Base-by-base conservation (phyloP, 2,113 vertebrate genomes). In the Myotis lucifugus region DNA sequence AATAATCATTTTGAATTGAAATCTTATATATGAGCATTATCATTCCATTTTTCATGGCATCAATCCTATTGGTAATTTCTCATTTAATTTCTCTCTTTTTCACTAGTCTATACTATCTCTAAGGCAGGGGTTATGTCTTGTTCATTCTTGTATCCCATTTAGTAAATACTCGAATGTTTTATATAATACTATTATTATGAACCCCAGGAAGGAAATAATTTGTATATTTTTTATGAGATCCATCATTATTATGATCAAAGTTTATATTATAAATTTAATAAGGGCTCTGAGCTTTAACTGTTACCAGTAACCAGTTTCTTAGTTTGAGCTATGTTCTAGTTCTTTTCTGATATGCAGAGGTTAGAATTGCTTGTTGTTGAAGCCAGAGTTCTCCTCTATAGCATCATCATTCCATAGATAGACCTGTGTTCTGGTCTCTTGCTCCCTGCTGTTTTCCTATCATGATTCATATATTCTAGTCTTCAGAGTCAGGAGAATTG, bases 231-330 rank as follows among this genome's bases (percentile, higher is more conserved):
- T 86, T 77, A 76, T 86, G 54, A 88, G 48, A 3, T 14, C 19
- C 2, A 19, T 56, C 23, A 59, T 88, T 46, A 50, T 82, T 48
- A 73, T 34, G 70, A 40, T 84, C 21, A 73, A 72, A 76, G 32
- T 91, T 32, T 72, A 11, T 67, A 27, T 95, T 92, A 34, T 46
- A 85, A 29, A 50, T 88, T 89, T 85, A 89, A 34, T 90, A 87
- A 64, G 21, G 66, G 52, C 84, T 86, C 29, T 87, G 40, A 64
- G 61, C 76, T 72, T 89, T 76, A 54, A 15, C 66, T 69, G 29
- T 67, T 70, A 46, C n/a, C 6, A 7, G 67, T 82, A 50, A 88
- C 34, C 66, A 81, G 66, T 74, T 91, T 90, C 54, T 56, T 69
- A 59, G 19, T 50, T 79, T 95, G 85, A 89, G 23, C 29, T 17